These are phyloP conservation scores for Yponomeuta plumbellus DNA, from an alignment of 2,888 invertebrate genomes.

Conservation along the genomic window DNA sequence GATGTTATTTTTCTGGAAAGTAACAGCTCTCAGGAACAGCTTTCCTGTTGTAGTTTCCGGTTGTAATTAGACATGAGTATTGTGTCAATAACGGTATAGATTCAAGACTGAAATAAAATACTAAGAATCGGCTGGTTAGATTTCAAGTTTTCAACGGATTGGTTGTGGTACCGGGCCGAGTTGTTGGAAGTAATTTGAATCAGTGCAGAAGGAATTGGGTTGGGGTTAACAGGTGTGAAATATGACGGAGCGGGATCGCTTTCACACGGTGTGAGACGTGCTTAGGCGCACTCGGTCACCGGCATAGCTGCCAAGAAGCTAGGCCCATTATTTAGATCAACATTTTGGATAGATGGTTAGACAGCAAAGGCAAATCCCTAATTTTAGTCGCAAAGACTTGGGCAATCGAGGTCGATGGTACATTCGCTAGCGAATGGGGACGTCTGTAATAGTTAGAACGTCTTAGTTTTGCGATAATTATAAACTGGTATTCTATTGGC, in stretches of 20 bases:
- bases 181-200: neutral
- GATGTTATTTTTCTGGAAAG: too few species aligned
- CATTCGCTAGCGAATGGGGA: too few species aligned
- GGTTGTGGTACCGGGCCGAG: neutral
- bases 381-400: too few species aligned
- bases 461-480: too few species aligned
- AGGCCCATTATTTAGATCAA: neutral
- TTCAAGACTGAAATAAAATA: neutral
- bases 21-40: too few species aligned
- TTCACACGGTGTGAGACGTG: slow-evolving; percentile 34
- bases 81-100: neutral
- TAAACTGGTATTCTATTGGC: too few species aligned
- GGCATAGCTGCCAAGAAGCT: neutral
- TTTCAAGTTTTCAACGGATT: slow-evolving; percentile 8
- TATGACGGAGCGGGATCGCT: slow-evolving; percentile 24
- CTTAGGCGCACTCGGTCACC: slow-evolving; percentile 30
- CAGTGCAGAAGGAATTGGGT: slow-evolving; percentile 22
- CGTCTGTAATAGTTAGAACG: too few species aligned
- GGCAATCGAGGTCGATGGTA: too few species aligned
- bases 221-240: slow-evolving; percentile 35
- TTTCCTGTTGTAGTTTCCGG: too few species aligned
- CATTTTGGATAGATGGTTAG: too few species aligned
- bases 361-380: too few species aligned
- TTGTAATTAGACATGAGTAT: too few species aligned
- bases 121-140: neutral